Evolutionary conservation across 2,888 invertebrate species (phyloP), one percentile per base, ranked within the genome.

Genomic region (Tetranychus truncatus): DNA sequence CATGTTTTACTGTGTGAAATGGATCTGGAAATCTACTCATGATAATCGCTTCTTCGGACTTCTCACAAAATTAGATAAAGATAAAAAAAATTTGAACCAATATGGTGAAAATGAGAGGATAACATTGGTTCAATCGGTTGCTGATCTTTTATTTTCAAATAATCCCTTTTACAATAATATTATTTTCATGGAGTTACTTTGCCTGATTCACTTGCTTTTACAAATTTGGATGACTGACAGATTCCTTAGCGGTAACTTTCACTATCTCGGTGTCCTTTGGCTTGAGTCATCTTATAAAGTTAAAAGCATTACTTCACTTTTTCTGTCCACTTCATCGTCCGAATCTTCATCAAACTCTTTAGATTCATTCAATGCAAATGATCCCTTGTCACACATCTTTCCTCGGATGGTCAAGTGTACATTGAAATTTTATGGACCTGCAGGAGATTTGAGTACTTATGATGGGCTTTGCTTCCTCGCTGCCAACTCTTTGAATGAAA

Each of bases 381-480:
- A 69, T 69, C 69, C 69, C n/a, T 69, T 69, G 21, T 21, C 5
- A 8, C 11, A 20, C 11, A 69, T 69, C 2, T 69, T 69, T 21
- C 69, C 69, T 11, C 69, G 69, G 20, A 24, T 24, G 34, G 69
- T 24, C 11, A 69, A 69, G 34, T 69, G 69, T 69, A 24, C 69
- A 20, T 24, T 69, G 11, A n/a, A 69, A 21, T 24, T 20, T 11
- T 69, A 20, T 24, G 69, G 69, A 20, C 34, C 6, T 21, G 6
- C 21, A 5, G 69, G 69, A 5, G 69, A 24, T 6, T 5, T 8
- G 6, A 24, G 20, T 24, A 11, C 34, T 7, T 69, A 24, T 21
- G 69, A 69, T 69, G 69, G 69, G 1, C 69, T 24, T 9, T 69
- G 69, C 34, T 69, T 24, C 9, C 20, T 69, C 20, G 21, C 34